phyloP scores from a whole-genome alignment of 2,797 vertebrate genomes.

The Dendrocincla tyrannina region DNA sequence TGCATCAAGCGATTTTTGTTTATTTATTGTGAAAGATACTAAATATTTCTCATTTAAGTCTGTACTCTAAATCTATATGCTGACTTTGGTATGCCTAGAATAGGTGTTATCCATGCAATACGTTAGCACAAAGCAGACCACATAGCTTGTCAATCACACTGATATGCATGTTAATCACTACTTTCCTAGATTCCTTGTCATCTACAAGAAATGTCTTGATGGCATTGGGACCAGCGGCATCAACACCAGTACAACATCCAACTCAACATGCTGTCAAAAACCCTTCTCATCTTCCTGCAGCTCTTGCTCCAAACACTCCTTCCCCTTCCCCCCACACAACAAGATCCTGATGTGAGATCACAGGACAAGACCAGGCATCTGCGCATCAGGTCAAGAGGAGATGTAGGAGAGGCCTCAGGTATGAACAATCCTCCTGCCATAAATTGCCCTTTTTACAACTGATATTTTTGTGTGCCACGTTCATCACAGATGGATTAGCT shows the following conservation, averaged over 20 bases:
- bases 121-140: conserved; percentile 38
- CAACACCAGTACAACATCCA: conserved; percentile 60
- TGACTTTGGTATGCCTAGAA: conserved; percentile 38
- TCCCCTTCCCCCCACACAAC: conserved; percentile 10
- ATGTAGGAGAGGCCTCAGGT: conserved; percentile 65
- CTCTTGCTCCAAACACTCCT: conserved; percentile 59
- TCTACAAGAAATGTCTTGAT: conserved; percentile 69
- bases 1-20: conserved; percentile 1
- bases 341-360: conserved; percentile 61
- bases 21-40: neutral
- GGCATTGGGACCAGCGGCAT: conserved; percentile 64
- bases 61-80: neutral
- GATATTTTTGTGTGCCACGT: neutral
- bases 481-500: neutral
- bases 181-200: conserved; percentile 73
- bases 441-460: neutral
- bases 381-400: conserved; percentile 57
- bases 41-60: conserved; percentile 24
- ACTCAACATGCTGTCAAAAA: conserved; percentile 63
- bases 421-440: conserved; percentile 7
- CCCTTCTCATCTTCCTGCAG: conserved; percentile 64
- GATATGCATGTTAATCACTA: conserved; percentile 68
- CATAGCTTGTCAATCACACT: conserved; percentile 57
- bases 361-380: conserved; percentile 52
- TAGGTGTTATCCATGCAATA: conserved; percentile 21